A percentile compares a stretch with the other conserved stretches of the same genome.
Evolutionary conservation across 53 echinoderm and acorn worm species (phyloP).

Genomic region (Temnopleurus reevesii): DNA sequence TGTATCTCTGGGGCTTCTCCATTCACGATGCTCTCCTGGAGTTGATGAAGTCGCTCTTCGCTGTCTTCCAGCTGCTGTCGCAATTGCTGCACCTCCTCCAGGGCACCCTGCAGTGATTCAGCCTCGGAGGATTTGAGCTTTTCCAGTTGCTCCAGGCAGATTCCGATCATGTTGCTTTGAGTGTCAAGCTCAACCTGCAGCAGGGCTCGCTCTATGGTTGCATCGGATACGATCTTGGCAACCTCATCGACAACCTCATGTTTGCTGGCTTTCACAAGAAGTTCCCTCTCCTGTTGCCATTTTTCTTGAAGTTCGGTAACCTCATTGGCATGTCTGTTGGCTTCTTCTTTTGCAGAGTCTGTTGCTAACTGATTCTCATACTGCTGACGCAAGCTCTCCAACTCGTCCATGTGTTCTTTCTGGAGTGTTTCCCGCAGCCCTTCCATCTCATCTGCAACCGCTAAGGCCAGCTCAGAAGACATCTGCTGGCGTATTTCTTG

Average conservation of each 20-base stretch:
- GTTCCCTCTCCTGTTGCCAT: slow-evolving; percentile 63
- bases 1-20: slow-evolving; percentile 90
- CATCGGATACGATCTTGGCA: slow-evolving; percentile 78
- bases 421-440: slow-evolving; percentile 42
- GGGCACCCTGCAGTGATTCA: slow-evolving; percentile 14
- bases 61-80: slow-evolving; percentile 70
- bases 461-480: slow-evolving; percentile 30
- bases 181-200: slow-evolving; percentile 44
- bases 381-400: slow-evolving; percentile 39
- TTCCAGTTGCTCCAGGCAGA: slow-evolving; percentile 43
- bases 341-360: slow-evolving; percentile 18
- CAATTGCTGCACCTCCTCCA: not conserved
- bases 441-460: slow-evolving; percentile 41
- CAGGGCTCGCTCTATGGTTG: slow-evolving; percentile 79
- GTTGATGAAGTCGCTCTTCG: slow-evolving; percentile 55
- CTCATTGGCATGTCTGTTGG: not conserved
- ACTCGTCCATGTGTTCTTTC: slow-evolving; percentile 55
- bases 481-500: slow-evolving; percentile 60
- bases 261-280: slow-evolving; percentile 54
- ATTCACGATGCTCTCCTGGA: slow-evolving; percentile 71
- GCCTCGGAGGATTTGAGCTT: slow-evolving; percentile 7
- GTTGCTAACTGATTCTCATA: not conserved
- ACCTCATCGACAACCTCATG: slow-evolving; percentile 79
- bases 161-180: slow-evolving; percentile 23
- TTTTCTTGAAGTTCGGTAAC: not conserved